Evolutionary conservation across 2,888 invertebrate species (phyloP), one percentile per base, ranked within the genome.

Genomic region (Mesorhabditis spiculigera): DNA sequence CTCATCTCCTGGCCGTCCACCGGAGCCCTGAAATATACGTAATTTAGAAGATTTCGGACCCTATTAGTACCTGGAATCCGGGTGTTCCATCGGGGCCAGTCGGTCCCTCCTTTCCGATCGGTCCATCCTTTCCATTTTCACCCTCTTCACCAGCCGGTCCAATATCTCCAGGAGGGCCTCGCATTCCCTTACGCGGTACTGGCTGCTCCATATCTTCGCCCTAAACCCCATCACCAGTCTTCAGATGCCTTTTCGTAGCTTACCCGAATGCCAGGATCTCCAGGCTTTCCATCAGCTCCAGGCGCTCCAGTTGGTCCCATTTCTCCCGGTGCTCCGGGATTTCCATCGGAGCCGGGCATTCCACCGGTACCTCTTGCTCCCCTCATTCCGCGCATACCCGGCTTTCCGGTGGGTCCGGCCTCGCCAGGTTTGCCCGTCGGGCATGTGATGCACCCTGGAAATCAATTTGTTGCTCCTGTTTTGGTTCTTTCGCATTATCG

Each of bases 81-180:
- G 71, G 73, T 66, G 76, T 69, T 71, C 79, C 79, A n/a, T 64
- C 74, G 64, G 75, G 76, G 73, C 79, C 79, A 58, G 72, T 71
- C 28, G 75, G 72, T 78, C 79, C 79, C 41, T 67, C 66, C 13
- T 71, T 73, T 71, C 78, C 78, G 41, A 69, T 66, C 64, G 77
- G 71, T 66, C 78, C 79, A 45, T 71, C 72, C 45, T 77, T 75
- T 74, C 79, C 79, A 43, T 74, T 71, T 28, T 79, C 79, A 76
- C 79, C 79, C 69, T 79, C 78, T 45, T 71, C 72, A 74, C 79
- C 79, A 68, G 77, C 67, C n/a, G 74, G 71, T 78, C 79, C 79
- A 45, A 71, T 67, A 13, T 79, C 79, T 74, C 79, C 79, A 10
- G 79, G 70, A 70, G 79, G 74, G 69, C 79, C 79, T 58, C 79